These are phyloP conservation scores for Sanderia malayensis DNA, from an alignment of 30 jellyfish, hydroid and myxozoan species.

Conservation along the genomic window DNA sequence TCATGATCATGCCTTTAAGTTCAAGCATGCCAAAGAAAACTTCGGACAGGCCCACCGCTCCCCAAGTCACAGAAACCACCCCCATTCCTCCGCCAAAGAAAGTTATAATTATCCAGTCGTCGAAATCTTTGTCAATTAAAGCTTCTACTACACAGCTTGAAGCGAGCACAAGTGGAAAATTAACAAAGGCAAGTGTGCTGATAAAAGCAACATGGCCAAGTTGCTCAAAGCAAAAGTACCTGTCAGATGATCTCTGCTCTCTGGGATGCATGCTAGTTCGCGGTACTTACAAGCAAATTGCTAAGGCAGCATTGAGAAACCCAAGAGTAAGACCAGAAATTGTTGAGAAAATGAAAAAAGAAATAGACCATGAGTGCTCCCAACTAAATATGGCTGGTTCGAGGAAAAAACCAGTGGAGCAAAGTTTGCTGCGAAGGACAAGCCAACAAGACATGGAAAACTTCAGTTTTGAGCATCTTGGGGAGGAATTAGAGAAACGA, in stretches of 20 bases:
- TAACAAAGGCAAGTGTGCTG: background rate
- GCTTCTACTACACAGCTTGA: background rate
- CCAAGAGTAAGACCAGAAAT: slow-evolving; percentile 2
- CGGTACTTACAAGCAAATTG: slow-evolving; percentile 14
- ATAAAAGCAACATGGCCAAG: slow-evolving; percentile 3
- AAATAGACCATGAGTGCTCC: slow-evolving; percentile 9
- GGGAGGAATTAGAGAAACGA: slow-evolving; percentile 1
- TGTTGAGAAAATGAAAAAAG: background rate
- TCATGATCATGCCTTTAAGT: slow-evolving; percentile 2
- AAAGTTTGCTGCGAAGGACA: slow-evolving; percentile 6
- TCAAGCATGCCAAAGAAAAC: background rate
- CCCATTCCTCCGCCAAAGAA: slow-evolving; percentile 4
- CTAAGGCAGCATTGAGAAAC: slow-evolving; percentile 6
- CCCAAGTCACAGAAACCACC: background rate
- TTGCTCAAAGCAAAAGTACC: background rate
- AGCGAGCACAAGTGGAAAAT: background rate
- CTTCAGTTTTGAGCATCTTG: background rate
- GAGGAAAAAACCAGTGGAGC: background rate
- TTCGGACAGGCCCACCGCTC: slow-evolving; percentile 1
- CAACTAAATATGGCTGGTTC: background rate
- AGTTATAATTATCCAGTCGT: background rate
- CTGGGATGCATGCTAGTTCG: background rate
- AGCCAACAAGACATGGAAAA: slow-evolving; percentile 9
- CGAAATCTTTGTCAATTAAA: background rate
- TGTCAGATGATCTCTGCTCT: background rate